Conservation (phyloP, 2,113 vertebrate species). For the Meriones unguiculatus region DNA sequence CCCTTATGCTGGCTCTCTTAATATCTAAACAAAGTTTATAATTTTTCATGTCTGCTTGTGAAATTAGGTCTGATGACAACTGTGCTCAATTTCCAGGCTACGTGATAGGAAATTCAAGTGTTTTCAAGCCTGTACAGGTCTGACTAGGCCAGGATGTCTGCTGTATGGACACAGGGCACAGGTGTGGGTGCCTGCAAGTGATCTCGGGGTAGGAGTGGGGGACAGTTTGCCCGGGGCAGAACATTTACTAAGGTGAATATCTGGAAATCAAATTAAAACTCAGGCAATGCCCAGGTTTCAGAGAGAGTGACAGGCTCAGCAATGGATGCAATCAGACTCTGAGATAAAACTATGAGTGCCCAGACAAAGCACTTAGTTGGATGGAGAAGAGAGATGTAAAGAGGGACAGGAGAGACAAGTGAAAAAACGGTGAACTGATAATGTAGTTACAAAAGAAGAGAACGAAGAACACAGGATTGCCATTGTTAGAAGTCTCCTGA, state of each 20-base stretch:
- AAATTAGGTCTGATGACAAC: constrained; percentile 22
- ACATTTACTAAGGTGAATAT: neutral
- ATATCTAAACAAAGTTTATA: neutral
- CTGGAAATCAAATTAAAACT: constrained; percentile 12
- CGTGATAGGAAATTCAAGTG: constrained; percentile 5
- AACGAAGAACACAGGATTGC: neutral
- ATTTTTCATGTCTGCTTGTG: neutral
- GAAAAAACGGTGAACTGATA: neutral
- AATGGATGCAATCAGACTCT: neutral
- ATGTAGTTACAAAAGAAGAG: neutral
- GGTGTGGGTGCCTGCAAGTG: neutral
- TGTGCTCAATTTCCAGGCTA: neutral
- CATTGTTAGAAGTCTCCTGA: neutral
- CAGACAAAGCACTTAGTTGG: neutral
- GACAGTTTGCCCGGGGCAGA: neutral
- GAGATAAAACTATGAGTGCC: neutral
- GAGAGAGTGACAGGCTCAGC: neutral
- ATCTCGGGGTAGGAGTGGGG: neutral
- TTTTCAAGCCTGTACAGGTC: neutral
- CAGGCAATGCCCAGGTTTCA: neutral
- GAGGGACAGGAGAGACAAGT: neutral
- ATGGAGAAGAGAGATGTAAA: neutral
- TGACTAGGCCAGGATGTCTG: neutral
- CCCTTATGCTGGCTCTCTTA: neutral
- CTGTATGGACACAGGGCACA: neutral